Base-by-base conservation (phyloP, 2,113 vertebrate species). In the Protobothrops flavoviridis region DNA sequence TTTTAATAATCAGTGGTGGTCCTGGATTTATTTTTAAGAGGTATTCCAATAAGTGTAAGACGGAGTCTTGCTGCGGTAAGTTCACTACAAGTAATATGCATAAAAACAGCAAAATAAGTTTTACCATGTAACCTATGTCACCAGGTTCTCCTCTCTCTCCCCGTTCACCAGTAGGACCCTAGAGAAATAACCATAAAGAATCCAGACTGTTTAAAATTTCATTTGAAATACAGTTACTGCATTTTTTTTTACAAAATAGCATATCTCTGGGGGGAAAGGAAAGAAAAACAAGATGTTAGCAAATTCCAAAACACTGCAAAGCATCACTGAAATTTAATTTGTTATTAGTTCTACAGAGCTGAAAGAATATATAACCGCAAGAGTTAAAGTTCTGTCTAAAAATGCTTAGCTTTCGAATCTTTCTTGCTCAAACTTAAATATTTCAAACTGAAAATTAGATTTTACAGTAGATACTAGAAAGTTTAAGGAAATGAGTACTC, bases 81-180 rank as follows among this genome's bases (percentile, higher is more conserved):
- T 90, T 24, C 57, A 45, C 52, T 29, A 1, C 29, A 93, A 0
- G 13, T 0, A 26, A 53, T 1, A 17, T 21, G 93, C 1, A 85
- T 85, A 95, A n/a, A 52, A 74, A 91, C 94, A 95, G 45, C 1
- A 94, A 59, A 94, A 12, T 61, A 85, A 3, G 1, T 39, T 55
- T 97, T 98, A 99, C 99, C 98, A 98, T 98, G 97, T 99, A 99
- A 81, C 99, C 99, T 89, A 98, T 97, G 92, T 98, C 97, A 93
- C 99, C 99, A 52, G 98, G 96, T 87, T 99, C 98, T 94, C 99
- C 99, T 92, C 98, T 98, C 3, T 99, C 99, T 94, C 99, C 99
- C 96, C 33, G 97, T 93, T 99, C 98, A 90, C 99, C 99, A 21
- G 91, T 39, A 92, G 95, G 96, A 59, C 99, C 99, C 99, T 99